A percentile compares a stretch with the other conserved stretches of the same genome.
Evolutionary conservation across 2,113 vertebrate genomes (phyloP).

Genomic region (Cyphomyrus discorhynchus): DNA sequence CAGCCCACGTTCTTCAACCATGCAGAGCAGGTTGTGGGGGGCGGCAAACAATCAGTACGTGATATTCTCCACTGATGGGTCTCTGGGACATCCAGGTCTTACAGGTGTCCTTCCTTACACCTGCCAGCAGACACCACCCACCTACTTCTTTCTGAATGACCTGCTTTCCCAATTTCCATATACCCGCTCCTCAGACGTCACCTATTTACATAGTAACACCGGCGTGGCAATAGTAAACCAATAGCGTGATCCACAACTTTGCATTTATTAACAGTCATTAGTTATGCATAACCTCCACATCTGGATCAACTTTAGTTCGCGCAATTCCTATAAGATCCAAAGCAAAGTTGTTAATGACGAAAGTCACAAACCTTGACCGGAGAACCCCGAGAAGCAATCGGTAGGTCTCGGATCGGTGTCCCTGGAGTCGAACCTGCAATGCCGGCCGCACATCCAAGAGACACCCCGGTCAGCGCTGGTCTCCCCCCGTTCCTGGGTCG

Average conservation of each 20-base stretch:
- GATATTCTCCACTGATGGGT: background rate
- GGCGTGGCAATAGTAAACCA: background rate
- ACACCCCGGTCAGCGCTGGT: conserved; percentile 50
- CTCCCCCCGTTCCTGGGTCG: conserved; percentile 64
- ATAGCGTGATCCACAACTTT: background rate
- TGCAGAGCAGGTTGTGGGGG: conserved; percentile 21
- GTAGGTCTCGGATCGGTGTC: conserved; percentile 66
- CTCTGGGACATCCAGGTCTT: background rate
- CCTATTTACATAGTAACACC: background rate
- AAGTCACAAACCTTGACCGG: conserved; percentile 68
- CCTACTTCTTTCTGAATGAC: background rate
- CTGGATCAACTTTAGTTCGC: background rate
- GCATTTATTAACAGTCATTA: background rate
- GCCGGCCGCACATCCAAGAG: conserved; percentile 59
- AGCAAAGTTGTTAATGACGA: background rate
- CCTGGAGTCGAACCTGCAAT: conserved; percentile 61
- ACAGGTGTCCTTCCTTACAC: background rate
- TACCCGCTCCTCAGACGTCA: background rate
- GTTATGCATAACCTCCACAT: background rate
- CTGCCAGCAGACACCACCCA: background rate
- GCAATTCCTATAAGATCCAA: background rate
- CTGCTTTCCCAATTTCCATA: background rate
- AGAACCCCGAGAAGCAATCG: conserved; percentile 66
- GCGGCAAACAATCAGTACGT: background rate
- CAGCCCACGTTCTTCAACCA: conserved; percentile 56